Percentiles rank a stretch among this genome's conserved stretches.
Evolutionary conservation across 1,140 invertebrate species (phyloP).

Genomic region (Microplitis demolitor): DNA sequence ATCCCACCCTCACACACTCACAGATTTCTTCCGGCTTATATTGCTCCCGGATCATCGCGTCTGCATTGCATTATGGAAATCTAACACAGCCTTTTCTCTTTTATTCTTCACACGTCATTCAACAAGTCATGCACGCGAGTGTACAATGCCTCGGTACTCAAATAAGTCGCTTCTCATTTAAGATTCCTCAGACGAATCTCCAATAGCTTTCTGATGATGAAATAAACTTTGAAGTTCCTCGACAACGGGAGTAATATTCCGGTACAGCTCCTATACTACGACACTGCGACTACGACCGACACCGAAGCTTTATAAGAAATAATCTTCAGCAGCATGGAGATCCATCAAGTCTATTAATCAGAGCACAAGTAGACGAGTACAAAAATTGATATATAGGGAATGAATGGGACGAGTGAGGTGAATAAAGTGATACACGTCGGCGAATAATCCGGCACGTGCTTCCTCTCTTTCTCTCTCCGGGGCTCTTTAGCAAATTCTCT

Average conservation of each 20-base stretch:
- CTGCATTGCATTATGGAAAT: slow-evolving; percentile 52
- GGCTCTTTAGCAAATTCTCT: too few species aligned
- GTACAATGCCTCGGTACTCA: too few species aligned
- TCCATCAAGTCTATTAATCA: background rate
- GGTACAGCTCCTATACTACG: too few species aligned
- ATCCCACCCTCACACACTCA: background rate
- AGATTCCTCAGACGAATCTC: background rate
- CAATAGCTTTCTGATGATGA: slow-evolving; percentile 5
- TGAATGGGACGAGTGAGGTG: slow-evolving; percentile 24
- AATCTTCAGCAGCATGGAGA: background rate
- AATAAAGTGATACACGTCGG: slow-evolving; percentile 30
- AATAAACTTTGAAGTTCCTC: background rate
- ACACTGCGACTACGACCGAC: too few species aligned
- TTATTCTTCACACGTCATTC: background rate
- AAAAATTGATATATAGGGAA: slow-evolving; percentile 1
- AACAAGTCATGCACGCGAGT: background rate
- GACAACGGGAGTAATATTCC: too few species aligned
- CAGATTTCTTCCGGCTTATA: slow-evolving; percentile 36
- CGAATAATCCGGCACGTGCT: slow-evolving; percentile 35
- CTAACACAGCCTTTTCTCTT: background rate
- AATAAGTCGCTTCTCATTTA: background rate
- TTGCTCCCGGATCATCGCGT: slow-evolving; percentile 54
- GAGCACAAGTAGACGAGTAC: background rate
- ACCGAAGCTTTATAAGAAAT: too few species aligned
- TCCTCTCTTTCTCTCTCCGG: slow-evolving; percentile 5